A percentile compares a stretch with the other conserved stretches of the same genome.
These are phyloP conservation scores for Tiliacea citrago DNA, from an alignment of 2,888 invertebrate genomes.

Conservation along the genomic window DNA sequence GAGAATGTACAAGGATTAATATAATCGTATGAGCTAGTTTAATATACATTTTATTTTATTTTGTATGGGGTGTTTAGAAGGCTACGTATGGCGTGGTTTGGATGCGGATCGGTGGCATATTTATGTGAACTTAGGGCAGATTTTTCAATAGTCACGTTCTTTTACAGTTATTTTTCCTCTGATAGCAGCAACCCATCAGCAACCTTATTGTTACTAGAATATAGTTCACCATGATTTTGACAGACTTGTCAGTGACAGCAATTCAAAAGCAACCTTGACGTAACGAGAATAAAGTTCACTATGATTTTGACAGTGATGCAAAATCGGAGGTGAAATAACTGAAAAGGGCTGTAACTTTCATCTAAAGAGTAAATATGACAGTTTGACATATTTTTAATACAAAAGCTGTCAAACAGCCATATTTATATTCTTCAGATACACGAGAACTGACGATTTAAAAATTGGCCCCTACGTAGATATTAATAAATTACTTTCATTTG, in stretches of 20 bases:
- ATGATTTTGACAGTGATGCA: background rate
- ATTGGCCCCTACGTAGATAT: background rate
- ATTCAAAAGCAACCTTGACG: too few relatives aligned
- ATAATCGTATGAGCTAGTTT: conserved; percentile 37
- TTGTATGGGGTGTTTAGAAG: conserved; percentile 27
- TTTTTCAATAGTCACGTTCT: background rate
- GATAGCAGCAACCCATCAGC: background rate
- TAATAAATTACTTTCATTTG: background rate
- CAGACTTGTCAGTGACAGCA: too few relatives aligned
- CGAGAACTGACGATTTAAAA: background rate
- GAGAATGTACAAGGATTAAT: conserved; percentile 36
- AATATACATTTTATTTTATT: conserved; percentile 26
- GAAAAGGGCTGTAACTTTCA: background rate
- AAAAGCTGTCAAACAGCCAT: background rate
- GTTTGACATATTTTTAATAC: background rate
- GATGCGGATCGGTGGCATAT: conserved; percentile 25
- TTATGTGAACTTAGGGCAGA: background rate
- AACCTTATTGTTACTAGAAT: too few relatives aligned
- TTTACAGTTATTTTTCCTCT: background rate
- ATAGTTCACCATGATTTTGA: background rate
- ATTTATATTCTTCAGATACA: background rate
- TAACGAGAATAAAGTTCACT: too few relatives aligned
- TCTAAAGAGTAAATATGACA: background rate
- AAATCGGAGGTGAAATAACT: too few relatives aligned
- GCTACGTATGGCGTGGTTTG: conserved; percentile 8